A percentile compares a stretch with the other conserved stretches of the same genome.
phyloP scores from a whole-genome alignment of 2,888 invertebrate species.

The Tenthredo distinguenda region DNA sequence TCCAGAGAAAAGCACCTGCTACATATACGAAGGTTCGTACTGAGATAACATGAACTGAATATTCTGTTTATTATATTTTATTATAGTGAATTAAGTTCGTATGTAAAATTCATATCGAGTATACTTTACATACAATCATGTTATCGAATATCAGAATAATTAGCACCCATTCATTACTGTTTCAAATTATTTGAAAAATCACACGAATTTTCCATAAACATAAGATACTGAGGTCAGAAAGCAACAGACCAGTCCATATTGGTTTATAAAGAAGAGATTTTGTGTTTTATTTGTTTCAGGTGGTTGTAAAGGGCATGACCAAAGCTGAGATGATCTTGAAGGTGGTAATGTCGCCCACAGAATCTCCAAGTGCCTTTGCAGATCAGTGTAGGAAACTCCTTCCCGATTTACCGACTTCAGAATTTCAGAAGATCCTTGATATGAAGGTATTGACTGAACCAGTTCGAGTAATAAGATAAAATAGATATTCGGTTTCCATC shows the following conservation, averaged over 20 bases:
- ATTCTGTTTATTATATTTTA: neutral
- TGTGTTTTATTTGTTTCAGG: constrained; percentile 77
- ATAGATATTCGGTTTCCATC: neutral
- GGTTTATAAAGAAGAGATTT: constrained; percentile 66
- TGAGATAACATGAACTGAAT: neutral
- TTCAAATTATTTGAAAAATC: neutral
- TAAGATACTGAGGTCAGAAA: neutral
- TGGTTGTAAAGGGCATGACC: constrained; percentile 94
- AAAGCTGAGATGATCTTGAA: constrained; percentile 99
- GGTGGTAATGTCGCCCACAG: constrained; percentile 96
- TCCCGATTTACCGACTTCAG: constrained; percentile 92
- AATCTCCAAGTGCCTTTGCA: constrained; percentile 89
- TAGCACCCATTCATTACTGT: neutral
- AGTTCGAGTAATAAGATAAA: neutral
- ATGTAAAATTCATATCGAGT: neutral
- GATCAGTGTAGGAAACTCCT: constrained; percentile 94
- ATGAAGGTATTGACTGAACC: constrained; percentile 86
- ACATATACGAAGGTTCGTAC: constrained; percentile 86
- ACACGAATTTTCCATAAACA: neutral
- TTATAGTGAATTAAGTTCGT: neutral
- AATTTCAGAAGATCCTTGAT: constrained; percentile 96
- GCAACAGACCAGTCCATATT: neutral
- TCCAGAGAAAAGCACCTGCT: constrained; percentile 93
- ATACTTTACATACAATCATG: too few relatives aligned
- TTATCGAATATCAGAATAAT: neutral